Conservation (phyloP, 2,797 vertebrate genomes). For the Eulemur mongoz region DNA sequence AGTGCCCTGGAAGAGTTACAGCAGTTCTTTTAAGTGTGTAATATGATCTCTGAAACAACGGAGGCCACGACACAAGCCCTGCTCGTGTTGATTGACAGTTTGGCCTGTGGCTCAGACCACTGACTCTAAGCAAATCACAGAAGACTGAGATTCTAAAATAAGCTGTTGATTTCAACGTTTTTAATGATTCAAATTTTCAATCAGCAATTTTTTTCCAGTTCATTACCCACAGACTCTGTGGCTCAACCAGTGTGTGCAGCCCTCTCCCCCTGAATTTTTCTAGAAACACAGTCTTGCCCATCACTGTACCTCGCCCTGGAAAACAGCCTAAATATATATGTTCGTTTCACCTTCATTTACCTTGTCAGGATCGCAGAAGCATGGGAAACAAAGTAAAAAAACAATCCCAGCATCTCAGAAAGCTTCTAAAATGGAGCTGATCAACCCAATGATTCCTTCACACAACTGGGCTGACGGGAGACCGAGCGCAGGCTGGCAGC, state of each 20-base stretch:
- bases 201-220: conserved; percentile 61
- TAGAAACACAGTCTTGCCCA: conserved; percentile 44
- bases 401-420: conserved; percentile 4
- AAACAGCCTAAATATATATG: conserved; percentile 49
- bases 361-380: conserved; percentile 54
- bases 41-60: conserved; percentile 40
- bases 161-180: conserved; percentile 60
- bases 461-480: not conserved
- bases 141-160: conserved; percentile 69
- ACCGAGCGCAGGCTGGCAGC: not conserved
- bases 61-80: not conserved
- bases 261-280: conserved; percentile 8
- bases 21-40: conserved; percentile 28
- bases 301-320: not conserved
- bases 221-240: conserved; percentile 60
- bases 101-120: conserved; percentile 44
- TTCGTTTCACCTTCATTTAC: conserved; percentile 53
- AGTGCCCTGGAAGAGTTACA: conserved; percentile 15
- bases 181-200: conserved; percentile 76
- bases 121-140: conserved; percentile 45
- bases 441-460: conserved; percentile 11
- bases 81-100: conserved; percentile 50
- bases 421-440: conserved; percentile 52
- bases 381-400: not conserved
- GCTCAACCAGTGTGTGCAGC: conserved; percentile 1